Evolutionary conservation across 2,797 vertebrate genomes (phyloP), one percentile per base, ranked within the genome.

Genomic region (Argya squamiceps): DNA sequence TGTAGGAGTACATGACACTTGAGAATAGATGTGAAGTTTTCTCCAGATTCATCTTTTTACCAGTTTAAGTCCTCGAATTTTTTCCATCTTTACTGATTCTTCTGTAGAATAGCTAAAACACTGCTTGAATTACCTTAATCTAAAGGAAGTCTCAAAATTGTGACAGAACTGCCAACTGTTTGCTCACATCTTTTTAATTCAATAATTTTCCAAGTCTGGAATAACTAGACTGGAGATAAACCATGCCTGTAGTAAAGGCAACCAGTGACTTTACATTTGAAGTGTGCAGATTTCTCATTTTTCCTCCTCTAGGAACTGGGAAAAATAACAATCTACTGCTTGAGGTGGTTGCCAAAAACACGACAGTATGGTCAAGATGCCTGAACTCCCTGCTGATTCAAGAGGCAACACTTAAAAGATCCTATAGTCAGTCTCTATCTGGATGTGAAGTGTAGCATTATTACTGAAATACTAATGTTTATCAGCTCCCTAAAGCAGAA

Each of bases 291-390:
- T 37, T 55, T 81, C 53, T 84, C 43, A 60, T 32, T 34, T 36
- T 87, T 82, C 18, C 41, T 55, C 36, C 36, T 64, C 34, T 62
- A 75, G 34, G 12, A 77, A 44, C 17, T 47, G 27, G n/a, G 15
- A 65, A 39, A 86, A 84, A 78, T 1, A 62, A 26, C 5, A 19
- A 74, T 8, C 19, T 58, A 37, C 23, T 47, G 56, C 53, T 64
- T 75, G 32, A 84, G 14, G 19, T 27, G 8, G 8, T 53, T 84
- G 58, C 46, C 81, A 41, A 88, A 70, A 81, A 70, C 39, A 63
- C 0, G 0, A 41, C 5, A 64, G 5, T 32, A 8, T 1, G 4
- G n/a, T n/a, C 36, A 84, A 49, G 23, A 75, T 22, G 10, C 14
- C 41, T 64, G 32, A 11, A n/a, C 23, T 68, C 14, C 16, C 44